Evolutionary conservation across 2,888 invertebrate species (phyloP).

Genomic region (Drosophila greeni): DNA sequence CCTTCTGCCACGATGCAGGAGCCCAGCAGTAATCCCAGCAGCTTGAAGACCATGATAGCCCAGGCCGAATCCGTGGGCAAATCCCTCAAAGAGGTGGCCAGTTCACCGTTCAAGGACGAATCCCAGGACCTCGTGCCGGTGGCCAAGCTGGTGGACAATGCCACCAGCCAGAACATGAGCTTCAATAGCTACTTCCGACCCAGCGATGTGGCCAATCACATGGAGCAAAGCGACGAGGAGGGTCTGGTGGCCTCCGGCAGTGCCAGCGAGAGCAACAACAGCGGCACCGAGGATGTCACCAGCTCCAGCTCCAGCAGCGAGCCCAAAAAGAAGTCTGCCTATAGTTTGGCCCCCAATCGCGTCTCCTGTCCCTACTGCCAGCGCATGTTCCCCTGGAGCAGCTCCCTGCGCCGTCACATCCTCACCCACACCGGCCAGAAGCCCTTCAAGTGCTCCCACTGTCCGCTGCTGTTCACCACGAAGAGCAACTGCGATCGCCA

Average conservation of each 20-base stretch:
- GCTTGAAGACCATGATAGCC: constrained; percentile 81
- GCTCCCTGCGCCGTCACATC: constrained; percentile 95
- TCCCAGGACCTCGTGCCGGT: constrained; percentile 87
- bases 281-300: constrained; percentile 86
- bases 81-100: constrained; percentile 77
- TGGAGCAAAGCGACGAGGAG: constrained; percentile 83
- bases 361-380: constrained; percentile 96
- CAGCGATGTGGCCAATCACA: constrained; percentile 77
- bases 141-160: constrained; percentile 87
- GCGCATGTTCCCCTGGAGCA: constrained; percentile 97
- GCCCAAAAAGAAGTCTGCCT: constrained; percentile 93
- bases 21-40: constrained; percentile 35
- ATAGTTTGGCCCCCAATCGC: constrained; percentile 95
- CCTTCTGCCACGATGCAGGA: constrained; percentile 27
- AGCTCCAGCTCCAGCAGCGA: constrained; percentile 64
- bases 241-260: constrained; percentile 88
- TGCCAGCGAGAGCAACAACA: constrained; percentile 90
- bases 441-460: constrained; percentile 96
- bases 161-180: constrained; percentile 80
- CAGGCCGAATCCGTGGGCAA: constrained; percentile 79
- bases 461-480: constrained; percentile 95
- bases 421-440: constrained; percentile 96
- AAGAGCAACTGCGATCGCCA: constrained; percentile 98
- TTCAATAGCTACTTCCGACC: constrained; percentile 84
- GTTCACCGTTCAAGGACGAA: constrained; percentile 80